Evolutionary conservation across 1,140 invertebrate genomes (phyloP).

Genomic region (Drosophila rufa): DNA sequence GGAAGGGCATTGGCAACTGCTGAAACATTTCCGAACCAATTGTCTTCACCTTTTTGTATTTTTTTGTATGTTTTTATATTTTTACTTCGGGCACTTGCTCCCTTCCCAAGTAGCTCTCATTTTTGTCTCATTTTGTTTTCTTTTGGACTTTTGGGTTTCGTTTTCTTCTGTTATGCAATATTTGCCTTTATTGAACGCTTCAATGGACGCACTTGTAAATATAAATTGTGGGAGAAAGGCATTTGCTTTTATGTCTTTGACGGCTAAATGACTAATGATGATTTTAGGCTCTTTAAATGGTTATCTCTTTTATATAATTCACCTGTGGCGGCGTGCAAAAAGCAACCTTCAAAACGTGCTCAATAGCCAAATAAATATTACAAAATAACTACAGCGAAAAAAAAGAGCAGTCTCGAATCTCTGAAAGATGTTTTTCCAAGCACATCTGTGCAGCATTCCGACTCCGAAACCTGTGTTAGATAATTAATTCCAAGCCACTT

Average conservation of each 20-base stretch:
- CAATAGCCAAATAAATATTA: constrained; percentile 65
- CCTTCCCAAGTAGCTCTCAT: constrained; percentile 50
- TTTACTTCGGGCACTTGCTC: constrained; percentile 27
- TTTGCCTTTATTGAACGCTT: constrained; percentile 54
- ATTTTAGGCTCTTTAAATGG: constrained; percentile 41
- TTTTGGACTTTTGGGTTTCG: constrained; percentile 19
- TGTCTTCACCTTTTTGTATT: constrained; percentile 31
- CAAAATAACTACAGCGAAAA: constrained; percentile 38
- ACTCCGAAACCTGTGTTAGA: constrained; percentile 49
- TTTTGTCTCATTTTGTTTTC: constrained; percentile 42
- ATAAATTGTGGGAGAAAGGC: constrained; percentile 64
- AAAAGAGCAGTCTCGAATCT: constrained; percentile 41
- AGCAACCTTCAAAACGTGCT: constrained; percentile 65
- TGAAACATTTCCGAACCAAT: constrained; percentile 47
- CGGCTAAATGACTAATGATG: constrained; percentile 42
- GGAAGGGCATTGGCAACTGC: constrained; percentile 27
- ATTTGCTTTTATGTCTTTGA: constrained; percentile 6
- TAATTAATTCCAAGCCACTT: constrained; percentile 68
- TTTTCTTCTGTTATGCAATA: constrained; percentile 63
- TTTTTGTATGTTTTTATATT: not conserved
- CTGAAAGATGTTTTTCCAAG: constrained; percentile 35
- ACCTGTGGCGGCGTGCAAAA: constrained; percentile 41
- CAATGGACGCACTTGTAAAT: constrained; percentile 57
- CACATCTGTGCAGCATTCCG: constrained; percentile 73
- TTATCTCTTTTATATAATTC: constrained; percentile 44